phyloP scores from a whole-genome alignment of 23 tunicate genomes.

The Ciona savignyi region DNA sequence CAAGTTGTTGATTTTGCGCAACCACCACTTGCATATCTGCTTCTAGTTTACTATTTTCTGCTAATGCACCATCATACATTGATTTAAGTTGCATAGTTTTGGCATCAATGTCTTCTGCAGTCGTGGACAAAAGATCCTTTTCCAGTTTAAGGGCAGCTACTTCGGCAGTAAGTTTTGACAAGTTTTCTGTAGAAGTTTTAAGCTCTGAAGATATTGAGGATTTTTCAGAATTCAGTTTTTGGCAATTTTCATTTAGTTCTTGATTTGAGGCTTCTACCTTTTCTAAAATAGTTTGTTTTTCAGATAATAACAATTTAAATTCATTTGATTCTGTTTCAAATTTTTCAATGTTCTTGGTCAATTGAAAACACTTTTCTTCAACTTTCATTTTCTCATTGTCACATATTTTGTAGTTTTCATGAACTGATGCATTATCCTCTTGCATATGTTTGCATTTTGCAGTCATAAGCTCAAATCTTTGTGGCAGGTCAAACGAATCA shows the following conservation, averaged over 20 bases:
- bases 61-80: not conserved
- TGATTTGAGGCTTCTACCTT: not conserved
- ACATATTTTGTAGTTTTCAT: not conserved
- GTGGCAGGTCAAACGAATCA: not conserved
- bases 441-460: not conserved
- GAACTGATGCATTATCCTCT: too few relatives aligned
- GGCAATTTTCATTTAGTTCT: not conserved
- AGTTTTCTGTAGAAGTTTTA: not conserved
- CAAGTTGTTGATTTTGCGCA: not conserved
- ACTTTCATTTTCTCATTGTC: not conserved
- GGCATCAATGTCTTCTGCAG: not conserved
- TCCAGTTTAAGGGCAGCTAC: not conserved
- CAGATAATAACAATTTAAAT: not conserved
- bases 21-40: not conserved
- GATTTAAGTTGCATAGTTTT: not conserved
- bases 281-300: not conserved
- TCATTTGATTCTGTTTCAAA: not conserved
- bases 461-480: not conserved
- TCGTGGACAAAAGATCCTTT: not conserved
- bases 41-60: too few relatives aligned
- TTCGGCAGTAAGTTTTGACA: not conserved
- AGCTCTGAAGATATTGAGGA: not conserved
- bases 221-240: not conserved
- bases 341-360: not conserved
- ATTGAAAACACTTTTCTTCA: not conserved